Evolutionary conservation across 2,797 vertebrate species (phyloP).

Genomic region (Acanthiza pusilla): DNA sequence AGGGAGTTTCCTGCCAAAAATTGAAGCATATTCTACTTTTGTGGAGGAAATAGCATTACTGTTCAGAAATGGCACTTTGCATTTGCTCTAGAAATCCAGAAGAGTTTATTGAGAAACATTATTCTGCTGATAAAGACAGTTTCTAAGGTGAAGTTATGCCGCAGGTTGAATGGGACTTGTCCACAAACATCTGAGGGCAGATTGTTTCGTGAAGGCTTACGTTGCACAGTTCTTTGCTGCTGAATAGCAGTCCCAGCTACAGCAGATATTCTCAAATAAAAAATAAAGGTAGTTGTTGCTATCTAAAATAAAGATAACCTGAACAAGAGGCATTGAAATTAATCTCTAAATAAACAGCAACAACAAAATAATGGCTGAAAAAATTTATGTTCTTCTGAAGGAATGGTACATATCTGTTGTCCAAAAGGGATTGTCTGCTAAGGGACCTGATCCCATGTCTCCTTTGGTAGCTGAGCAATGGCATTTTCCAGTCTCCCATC

Average conservation of each 20-base stretch:
- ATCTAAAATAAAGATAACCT: neutral
- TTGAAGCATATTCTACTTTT: slow-evolving; percentile 1
- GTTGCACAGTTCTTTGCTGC: neutral
- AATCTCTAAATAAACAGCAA: neutral
- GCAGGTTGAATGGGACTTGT: neutral
- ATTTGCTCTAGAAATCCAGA: slow-evolving; percentile 3
- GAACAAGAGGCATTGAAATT: neutral
- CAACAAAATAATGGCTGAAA: no score
- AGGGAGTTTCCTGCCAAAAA: slow-evolving; percentile 42
- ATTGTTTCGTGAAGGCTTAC: neutral
- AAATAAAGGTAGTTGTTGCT: neutral
- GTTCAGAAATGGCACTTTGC: neutral
- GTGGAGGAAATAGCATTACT: neutral
- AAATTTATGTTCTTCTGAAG: neutral
- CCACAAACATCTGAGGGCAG: neutral
- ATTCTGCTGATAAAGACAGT: slow-evolving; percentile 8
- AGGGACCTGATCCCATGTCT: neutral
- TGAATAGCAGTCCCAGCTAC: neutral
- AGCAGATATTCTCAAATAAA: neutral
- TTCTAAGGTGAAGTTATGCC: neutral
- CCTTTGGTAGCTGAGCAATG: neutral
- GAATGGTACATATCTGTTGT: neutral
- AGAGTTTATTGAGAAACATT: slow-evolving; percentile 8
- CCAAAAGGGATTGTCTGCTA: neutral
- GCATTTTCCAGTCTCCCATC: neutral